Percentiles rank a stretch among this genome's conserved stretches.
Conservation (phyloP, 2,888 invertebrate species). For the Drosophila mettleri region DNA sequence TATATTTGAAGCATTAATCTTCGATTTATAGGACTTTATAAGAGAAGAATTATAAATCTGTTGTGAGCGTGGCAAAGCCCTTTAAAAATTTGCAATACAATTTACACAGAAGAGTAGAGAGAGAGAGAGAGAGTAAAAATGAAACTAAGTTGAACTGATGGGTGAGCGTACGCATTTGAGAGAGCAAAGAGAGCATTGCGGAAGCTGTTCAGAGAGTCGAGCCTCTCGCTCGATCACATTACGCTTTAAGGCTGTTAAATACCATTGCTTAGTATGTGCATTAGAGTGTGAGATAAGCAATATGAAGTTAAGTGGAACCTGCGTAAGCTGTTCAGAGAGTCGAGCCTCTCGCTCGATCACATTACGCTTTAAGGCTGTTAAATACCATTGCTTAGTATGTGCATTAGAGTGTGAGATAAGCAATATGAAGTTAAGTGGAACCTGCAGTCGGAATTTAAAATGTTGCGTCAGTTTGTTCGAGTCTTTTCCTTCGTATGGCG, state of each 20-base stretch:
- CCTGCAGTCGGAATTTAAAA: not conserved
- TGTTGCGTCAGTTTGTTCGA: not conserved
- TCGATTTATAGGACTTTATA: not conserved
- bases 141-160: not conserved
- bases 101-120: not conserved
- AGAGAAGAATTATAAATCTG: not conserved
- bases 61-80: not conserved
- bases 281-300: not conserved
- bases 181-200: not conserved
- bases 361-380: not conserved
- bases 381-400: not conserved
- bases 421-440: not conserved
- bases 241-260: not conserved
- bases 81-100: not conserved
- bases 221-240: not conserved
- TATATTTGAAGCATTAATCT: not conserved
- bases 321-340: too few relatives aligned
- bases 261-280: not conserved
- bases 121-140: too few relatives aligned
- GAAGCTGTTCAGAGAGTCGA: conserved; percentile 1
- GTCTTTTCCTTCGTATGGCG: not conserved
- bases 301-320: not conserved
- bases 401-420: not conserved
- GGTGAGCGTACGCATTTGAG: not conserved
- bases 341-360: not conserved